phyloP scores from a whole-genome alignment of 2,797 vertebrate species.

The Myoxocephalus aenaeus region DNA sequence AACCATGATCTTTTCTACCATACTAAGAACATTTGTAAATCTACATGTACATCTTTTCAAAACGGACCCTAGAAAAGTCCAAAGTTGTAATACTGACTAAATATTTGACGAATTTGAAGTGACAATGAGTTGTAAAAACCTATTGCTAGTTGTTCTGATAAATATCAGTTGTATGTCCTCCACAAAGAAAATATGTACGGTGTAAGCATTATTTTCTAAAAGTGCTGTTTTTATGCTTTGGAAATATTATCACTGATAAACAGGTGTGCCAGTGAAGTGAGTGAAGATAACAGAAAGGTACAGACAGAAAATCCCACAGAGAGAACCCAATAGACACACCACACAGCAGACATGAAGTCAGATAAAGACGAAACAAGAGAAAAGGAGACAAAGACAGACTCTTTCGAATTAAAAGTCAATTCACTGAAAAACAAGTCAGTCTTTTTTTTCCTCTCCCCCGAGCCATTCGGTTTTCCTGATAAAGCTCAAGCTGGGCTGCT shows the following conservation, averaged over 20 bases:
- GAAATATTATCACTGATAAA: background rate
- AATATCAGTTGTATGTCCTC: background rate
- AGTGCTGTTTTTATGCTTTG: background rate
- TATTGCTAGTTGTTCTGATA: no score
- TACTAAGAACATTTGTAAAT: no score
- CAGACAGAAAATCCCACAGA: background rate
- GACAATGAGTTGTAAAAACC: no score
- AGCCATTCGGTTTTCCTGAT: constrained; percentile 29
- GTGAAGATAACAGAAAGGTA: background rate
- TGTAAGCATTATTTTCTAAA: background rate
- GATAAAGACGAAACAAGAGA: background rate
- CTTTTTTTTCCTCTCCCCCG: background rate
- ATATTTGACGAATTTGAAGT: no score
- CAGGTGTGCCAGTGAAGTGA: background rate
- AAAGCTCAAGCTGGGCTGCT: constrained; percentile 11
- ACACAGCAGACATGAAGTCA: background rate
- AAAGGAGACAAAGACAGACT: background rate
- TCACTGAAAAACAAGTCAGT: background rate
- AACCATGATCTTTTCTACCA: no score
- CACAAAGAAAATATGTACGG: background rate
- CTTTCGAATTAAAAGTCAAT: constrained; percentile 31
- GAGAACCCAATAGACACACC: background rate
- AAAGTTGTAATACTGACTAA: no score
- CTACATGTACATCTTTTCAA: no score
- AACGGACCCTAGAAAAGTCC: no score